Base-by-base conservation (phyloP, 1,140 invertebrate genomes). In the Drosophila teissieri region DNA sequence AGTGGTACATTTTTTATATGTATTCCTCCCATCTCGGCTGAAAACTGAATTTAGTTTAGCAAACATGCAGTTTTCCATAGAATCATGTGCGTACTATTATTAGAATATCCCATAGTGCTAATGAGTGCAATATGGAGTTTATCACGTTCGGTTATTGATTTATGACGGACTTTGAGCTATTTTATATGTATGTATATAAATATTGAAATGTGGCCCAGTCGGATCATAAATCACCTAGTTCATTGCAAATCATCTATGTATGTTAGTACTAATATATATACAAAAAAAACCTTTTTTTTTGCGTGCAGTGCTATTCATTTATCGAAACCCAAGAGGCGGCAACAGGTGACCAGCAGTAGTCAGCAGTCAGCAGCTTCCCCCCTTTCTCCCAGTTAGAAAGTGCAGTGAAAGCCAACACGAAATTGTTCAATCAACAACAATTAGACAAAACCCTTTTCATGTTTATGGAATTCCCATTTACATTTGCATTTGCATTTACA, bases 391-490 rank as follows among this genome's bases (percentile, higher is more conserved):
- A 34, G n/a, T 88, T 86, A 81, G 83, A 86, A 86, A 86, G 83
- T 88, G 76, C 83, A 88, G 83, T 86, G 83, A 86, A 88, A 88
- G 83, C 83, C 55, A 76, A 46, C 34, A 65, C 61, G 45, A 48
- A 80, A 78, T 57, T 76, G 60, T 76, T 85, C 73, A 69, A 80
- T 73, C 73, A 74, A 79, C 49, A 84, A 85, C 77, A 85, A 85
- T 86, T 85, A 67, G 78, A 80, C 68, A 85, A 86, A 85, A 85
- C 82, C 82, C 77, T 85, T 84, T 85, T 77, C 77, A 84, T 75
- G 39, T 60, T 37, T 56, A 52, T 61, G 48, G 44, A 64, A 37
- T 39, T 15, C 64, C 48, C 49, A 67, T 67, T 67, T 67, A 39
- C 49, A 68, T 68, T 51, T 36, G n/a, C 24, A 49, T 49, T 51